Base-by-base conservation (phyloP, 2,888 invertebrate species). In the Cephus nigrinus region DNA sequence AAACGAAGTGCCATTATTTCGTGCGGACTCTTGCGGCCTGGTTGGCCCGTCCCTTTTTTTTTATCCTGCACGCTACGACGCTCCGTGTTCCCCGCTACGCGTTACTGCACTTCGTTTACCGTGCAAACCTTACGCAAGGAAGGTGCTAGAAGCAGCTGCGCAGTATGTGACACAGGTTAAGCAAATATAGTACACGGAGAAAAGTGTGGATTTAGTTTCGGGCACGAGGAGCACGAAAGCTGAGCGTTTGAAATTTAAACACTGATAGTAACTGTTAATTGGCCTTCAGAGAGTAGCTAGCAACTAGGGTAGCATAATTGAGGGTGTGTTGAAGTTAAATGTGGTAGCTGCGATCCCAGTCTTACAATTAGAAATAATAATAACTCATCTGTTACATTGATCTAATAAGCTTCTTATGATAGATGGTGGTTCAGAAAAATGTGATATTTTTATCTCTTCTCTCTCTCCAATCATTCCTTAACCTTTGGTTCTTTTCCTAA, bases 391-490 rank as follows among this genome's bases (percentile, higher is more conserved):
- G 23, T 55, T 1, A 55, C 9, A 55, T 23, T 23, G 15, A 15
- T 23, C 55, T 55, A 23, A 55, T 55, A 55, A 55, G 23, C 23
- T 15, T 55, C 55, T 23, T 55, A 9, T 55, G 55, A 55, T 55
- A 15, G 55, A 55, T 55, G 55, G 23, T 23, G 40, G 5, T 55
- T 55, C 5, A 23, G 23, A 76, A 74, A 79, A 74, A 68, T 74
- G 74, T 35, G 74, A 31, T 33, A 74, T 74, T 23, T 35, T 75
- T 73, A 72, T 76, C 68, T 76, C 34, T 68, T 31, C 30, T 71
- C n/a, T 23, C 5, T 69, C 23, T 35, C 3, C 11, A n/a, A 30
- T 68, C 40, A 30, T 36, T 35, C 36, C 69, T 36, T 76, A 71
- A 33, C 69, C 35, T 40, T 34, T 23, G 55, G 23, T 5, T 55